phyloP scores from a whole-genome alignment of 2,113 vertebrate genomes.

The Forbesichthys papilliferus region DNA sequence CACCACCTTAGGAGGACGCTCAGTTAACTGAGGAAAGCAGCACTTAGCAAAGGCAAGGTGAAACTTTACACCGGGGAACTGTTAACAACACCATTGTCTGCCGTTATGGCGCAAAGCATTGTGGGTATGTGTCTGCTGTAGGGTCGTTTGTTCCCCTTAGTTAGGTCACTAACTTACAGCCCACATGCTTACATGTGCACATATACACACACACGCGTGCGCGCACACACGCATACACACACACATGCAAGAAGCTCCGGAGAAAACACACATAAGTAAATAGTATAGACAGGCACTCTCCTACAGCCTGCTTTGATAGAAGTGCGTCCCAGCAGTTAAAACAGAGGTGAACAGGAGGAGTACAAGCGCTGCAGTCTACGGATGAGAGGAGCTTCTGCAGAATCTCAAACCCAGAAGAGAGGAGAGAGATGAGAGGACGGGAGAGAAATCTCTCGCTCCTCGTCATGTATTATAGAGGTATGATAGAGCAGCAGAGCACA shows the following conservation, averaged over 20 bases:
- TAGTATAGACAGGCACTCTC: not conserved
- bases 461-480: too few relatives aligned
- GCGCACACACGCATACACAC: not conserved
- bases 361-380: not conserved
- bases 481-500: not conserved
- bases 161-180: conserved; percentile 17
- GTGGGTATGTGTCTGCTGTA: conserved; percentile 27
- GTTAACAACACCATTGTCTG: conserved; percentile 36
- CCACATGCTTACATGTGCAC: conserved; percentile 7
- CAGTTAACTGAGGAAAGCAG: too few relatives aligned
- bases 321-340: conserved; percentile 12
- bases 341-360: not conserved
- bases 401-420: not conserved
- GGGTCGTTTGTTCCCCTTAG: conserved; percentile 50
- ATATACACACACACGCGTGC: conserved; percentile 1
- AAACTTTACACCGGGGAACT: conserved; percentile 25
- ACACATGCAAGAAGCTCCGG: not conserved
- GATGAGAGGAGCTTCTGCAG: not conserved
- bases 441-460: too few relatives aligned
- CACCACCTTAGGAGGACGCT: too few relatives aligned
- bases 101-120: conserved; percentile 38
- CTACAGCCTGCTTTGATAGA: conserved; percentile 33
- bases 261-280: too few relatives aligned
- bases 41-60: too few relatives aligned
- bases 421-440: not conserved